Base-by-base conservation (phyloP, 2,888 invertebrate species). In the Lasioglossum figueresi region DNA sequence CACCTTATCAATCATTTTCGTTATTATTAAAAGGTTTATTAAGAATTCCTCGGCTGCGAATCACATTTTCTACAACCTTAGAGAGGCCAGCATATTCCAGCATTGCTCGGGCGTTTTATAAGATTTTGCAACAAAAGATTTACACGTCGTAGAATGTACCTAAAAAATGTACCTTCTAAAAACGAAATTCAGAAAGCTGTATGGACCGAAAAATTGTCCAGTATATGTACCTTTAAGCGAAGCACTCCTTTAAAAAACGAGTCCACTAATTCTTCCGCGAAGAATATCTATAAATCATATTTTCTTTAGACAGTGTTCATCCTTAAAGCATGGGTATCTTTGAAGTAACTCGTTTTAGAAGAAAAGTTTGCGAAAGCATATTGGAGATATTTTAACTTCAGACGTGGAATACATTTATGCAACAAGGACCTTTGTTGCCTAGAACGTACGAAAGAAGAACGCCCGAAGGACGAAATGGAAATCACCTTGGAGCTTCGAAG, bases 401-500 rank as follows among this genome's bases (percentile, higher is more conserved):
- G 63, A 63, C n/a, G n/a, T 6, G 63, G 63, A 63, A 63, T 63
- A 31, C 63, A 31, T 63, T 31, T 63, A 31, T 63, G 63, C 31
- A 31, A 27, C 16, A 8, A 31, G 63, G 3, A 63, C 43, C 70
- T 70, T 70, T 68, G 19, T 68, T 16, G n/a, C 43, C n/a, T 40
- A 4, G 43, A 72, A 72, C 10, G 68, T 4, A 10, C 23, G 68
- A 68, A 37, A 34, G 68, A 37, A 70, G 70, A 72, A 72, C 37
- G 68, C 23, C 23, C 12, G 68, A 68, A 37, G 37, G 68, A 37
- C 68, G 37, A 10, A 68, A 80, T 76, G 81, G 83, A 80, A 80
- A 83, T 83, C 79, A 74, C 56, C 68, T 48, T 37, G n/a, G 68
- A 45, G 45, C 27, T 43, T 6, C 23, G 68, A 34, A 72, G 27